Evolutionary conservation across 1,140 invertebrate genomes (phyloP).

Genomic region (Lerema accius): DNA sequence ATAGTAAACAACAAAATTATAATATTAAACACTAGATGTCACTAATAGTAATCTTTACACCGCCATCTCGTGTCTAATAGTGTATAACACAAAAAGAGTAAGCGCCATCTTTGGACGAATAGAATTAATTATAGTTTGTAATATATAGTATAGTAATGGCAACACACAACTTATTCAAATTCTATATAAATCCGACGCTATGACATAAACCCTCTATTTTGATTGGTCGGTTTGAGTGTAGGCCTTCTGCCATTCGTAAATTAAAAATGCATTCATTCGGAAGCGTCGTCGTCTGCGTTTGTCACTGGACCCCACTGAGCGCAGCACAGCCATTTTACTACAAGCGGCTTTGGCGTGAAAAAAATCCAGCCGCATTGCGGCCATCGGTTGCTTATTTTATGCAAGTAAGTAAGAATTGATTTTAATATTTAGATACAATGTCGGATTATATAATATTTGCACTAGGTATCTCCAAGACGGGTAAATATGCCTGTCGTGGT

Average conservation of each 20-base stretch:
- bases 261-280: conserved; percentile 33
- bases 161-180: conserved; percentile 42
- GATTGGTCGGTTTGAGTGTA: conserved; percentile 65
- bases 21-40: background rate
- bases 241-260: conserved; percentile 37
- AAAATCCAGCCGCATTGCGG: conserved; percentile 66
- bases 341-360: conserved; percentile 18
- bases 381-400: conserved; percentile 51
- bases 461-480: conserved; percentile 76
- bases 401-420: conserved; percentile 51
- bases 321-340: conserved; percentile 65
- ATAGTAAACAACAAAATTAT: background rate
- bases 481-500: conserved; percentile 65
- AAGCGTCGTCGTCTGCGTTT: conserved; percentile 31
- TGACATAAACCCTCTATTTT: conserved; percentile 61
- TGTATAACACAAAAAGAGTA: background rate
- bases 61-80: conserved; percentile 41
- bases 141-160: conserved; percentile 41
- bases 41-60: background rate
- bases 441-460: conserved; percentile 47
- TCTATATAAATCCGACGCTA: conserved; percentile 63
- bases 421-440: conserved; percentile 15
- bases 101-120: conserved; percentile 33
- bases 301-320: background rate
- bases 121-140: conserved; percentile 4